Conservation (phyloP, 2,113 vertebrate species). For the Thinocorus orbignyianus region DNA sequence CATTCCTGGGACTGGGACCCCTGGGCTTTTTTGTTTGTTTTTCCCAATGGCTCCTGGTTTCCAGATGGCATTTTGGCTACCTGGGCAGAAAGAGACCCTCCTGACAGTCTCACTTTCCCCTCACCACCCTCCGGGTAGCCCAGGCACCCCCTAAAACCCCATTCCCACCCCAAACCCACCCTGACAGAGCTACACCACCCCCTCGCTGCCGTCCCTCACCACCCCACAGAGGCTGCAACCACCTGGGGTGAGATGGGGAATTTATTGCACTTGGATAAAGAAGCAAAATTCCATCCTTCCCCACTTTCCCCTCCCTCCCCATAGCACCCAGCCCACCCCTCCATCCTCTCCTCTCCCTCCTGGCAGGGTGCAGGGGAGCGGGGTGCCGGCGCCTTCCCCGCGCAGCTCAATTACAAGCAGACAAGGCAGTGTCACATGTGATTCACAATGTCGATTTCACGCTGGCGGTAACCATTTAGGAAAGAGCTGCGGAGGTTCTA, state of each 20-base stretch:
- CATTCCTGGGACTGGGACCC: neutral
- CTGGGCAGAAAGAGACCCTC: neutral
- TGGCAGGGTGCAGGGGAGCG: rapidly evolving
- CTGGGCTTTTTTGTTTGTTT: neutral
- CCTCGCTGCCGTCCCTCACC: neutral
- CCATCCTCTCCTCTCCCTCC: neutral
- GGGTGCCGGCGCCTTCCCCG: constrained; percentile 67
- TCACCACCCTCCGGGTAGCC: neutral
- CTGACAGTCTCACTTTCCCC: neutral
- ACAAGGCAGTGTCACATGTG: constrained; percentile 92
- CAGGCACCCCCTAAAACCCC: neutral
- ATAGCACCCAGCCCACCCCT: neutral
- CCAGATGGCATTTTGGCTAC: neutral
- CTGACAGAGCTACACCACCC: neutral
- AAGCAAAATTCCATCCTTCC: neutral
- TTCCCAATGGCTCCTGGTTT: neutral
- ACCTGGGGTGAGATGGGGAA: neutral
- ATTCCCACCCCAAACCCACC: neutral
- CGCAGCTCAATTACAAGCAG: constrained; percentile 95
- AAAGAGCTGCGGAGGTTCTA: constrained; percentile 89
- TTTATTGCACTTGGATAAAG: neutral
- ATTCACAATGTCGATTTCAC: constrained; percentile 99
- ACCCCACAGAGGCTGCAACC: neutral
- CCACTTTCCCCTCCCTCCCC: no score
- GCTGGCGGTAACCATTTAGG: constrained; percentile 92